phyloP scores from a whole-genome alignment of 2,888 invertebrate genomes.

The Unio pictorum region DNA sequence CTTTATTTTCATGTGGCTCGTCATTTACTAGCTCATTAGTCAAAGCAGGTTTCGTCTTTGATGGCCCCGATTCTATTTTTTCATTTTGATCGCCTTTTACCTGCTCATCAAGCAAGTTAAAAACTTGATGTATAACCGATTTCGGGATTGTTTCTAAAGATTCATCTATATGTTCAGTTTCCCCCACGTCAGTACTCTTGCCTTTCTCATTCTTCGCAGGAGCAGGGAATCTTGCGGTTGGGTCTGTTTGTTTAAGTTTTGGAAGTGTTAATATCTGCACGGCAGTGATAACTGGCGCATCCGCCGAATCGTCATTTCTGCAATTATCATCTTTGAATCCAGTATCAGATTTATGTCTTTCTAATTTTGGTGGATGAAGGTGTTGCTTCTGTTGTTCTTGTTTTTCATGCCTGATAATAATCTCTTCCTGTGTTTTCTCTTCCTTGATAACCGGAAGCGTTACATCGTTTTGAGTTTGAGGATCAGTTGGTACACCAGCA shows the following conservation, averaged over 20 bases:
- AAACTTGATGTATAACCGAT: too few relatives aligned
- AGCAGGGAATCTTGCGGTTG: too few relatives aligned
- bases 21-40: not conserved
- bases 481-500: conserved; percentile 34
- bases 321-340: too few relatives aligned
- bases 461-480: conserved; percentile 20
- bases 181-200: too few relatives aligned
- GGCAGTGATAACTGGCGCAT: not conserved
- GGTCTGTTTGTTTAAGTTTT: not conserved
- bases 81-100: not conserved
- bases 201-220: too few relatives aligned
- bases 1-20: not conserved
- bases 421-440: conserved; percentile 46
- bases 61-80: not conserved
- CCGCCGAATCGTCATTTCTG: too few relatives aligned
- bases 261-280: not conserved
- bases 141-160: too few relatives aligned
- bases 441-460: conserved; percentile 37
- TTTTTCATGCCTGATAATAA: conserved; percentile 8
- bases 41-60: conserved; percentile 39
- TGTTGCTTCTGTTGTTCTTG: too few relatives aligned
- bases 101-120: too few relatives aligned
- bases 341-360: too few relatives aligned
- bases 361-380: too few relatives aligned
- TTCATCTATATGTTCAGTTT: too few relatives aligned